phyloP scores from a whole-genome alignment of 2,888 invertebrate species.

The Tethea ocularis region DNA sequence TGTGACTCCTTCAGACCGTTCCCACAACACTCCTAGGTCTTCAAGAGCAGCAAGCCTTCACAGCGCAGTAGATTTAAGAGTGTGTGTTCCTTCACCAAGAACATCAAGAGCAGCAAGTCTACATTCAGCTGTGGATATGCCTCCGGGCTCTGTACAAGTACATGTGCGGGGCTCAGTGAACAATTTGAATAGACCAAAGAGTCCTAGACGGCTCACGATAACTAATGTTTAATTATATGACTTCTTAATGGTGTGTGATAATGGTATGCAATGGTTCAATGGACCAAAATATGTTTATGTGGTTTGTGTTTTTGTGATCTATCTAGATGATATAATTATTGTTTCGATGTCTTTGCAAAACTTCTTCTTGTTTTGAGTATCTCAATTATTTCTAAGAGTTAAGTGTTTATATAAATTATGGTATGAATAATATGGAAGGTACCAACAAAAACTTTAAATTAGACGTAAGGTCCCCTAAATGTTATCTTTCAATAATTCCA shows the following conservation, averaged over 20 bases:
- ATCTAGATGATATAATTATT: conserved; percentile 18
- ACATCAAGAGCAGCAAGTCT: conserved; percentile 72
- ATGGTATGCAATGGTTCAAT: conserved; percentile 31
- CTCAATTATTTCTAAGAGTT: not conserved
- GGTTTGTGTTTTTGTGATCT: conserved; percentile 14
- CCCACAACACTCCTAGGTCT: conserved; percentile 63
- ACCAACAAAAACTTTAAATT: conserved; percentile 16
- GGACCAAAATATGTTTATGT: conserved; percentile 41
- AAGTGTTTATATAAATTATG: not conserved
- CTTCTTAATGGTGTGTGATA: conserved; percentile 14
- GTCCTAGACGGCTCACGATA: conserved; percentile 71
- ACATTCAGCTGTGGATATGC: conserved; percentile 71
- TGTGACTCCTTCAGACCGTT: conserved; percentile 77
- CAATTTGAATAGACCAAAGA: conserved; percentile 67
- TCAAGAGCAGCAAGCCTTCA: conserved; percentile 76
- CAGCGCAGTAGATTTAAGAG: conserved; percentile 71
- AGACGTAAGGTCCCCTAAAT: conserved; percentile 27
- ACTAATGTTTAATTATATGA: conserved; percentile 60
- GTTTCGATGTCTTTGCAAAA: conserved; percentile 13
- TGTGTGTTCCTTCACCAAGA: conserved; percentile 68
- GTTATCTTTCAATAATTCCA: conserved; percentile 40
- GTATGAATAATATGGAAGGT: conserved; percentile 13
- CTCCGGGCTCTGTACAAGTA: conserved; percentile 68
- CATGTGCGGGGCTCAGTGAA: conserved; percentile 69
- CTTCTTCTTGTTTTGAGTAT: not conserved